These are phyloP conservation scores for Aurelia sp. DNA, from an alignment of 30 jellyfish, hydroid and myxozoan species.

Conservation along the genomic window DNA sequence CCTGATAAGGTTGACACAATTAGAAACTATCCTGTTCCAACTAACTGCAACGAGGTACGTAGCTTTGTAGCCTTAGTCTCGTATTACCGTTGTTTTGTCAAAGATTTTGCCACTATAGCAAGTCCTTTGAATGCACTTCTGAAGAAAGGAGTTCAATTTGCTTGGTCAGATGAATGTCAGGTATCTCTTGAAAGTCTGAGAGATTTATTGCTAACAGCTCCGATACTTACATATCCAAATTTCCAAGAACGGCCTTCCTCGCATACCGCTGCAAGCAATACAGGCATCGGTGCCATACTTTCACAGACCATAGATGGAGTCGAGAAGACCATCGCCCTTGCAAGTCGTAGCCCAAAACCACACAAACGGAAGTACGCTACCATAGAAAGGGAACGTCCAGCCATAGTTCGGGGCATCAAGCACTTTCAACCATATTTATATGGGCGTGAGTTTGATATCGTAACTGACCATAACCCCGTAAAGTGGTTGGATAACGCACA, in stretches of 20 bases:
- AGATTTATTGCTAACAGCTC: conserved; percentile 39
- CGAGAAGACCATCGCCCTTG: conserved; percentile 49
- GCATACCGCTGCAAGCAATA: no score
- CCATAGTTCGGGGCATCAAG: conserved; percentile 10
- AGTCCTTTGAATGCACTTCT: conserved; percentile 41
- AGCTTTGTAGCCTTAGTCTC: conserved; percentile 42
- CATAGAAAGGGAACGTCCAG: conserved; percentile 38
- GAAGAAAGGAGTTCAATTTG: no score
- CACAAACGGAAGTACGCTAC: conserved; percentile 52
- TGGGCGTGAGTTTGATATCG: no score
- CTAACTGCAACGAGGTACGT: conserved; percentile 25
- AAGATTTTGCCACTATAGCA: conserved; percentile 58
- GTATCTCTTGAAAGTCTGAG: conserved; percentile 50
- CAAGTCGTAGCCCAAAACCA: conserved; percentile 37
- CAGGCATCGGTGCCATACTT: conserved; percentile 33
- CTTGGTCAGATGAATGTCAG: conserved; percentile 50
- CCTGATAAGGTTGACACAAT: conserved; percentile 43
- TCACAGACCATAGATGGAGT: conserved; percentile 53
- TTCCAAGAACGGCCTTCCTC: neutral
- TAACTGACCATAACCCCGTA: no score
- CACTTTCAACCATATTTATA: no score
- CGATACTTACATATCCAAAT: conserved; percentile 63
- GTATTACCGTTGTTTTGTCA: conserved; percentile 42
- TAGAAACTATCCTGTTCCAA: conserved; percentile 43
- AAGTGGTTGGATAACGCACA: no score